phyloP scores from a whole-genome alignment of 2,797 vertebrate species.

The Myripristis murdjan region DNA sequence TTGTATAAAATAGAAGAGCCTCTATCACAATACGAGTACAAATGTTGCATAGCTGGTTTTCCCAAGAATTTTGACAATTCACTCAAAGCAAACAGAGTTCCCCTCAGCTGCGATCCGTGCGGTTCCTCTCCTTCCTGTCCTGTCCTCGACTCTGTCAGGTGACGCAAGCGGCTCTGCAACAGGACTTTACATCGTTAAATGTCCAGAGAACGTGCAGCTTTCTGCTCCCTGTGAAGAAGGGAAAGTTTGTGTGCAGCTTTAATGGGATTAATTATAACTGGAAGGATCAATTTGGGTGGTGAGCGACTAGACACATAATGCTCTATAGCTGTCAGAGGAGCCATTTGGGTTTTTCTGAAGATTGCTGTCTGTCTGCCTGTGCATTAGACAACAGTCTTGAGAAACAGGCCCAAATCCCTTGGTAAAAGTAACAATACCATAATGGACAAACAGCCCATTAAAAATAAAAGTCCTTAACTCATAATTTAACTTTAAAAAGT shows the following conservation, averaged over 20 bases:
- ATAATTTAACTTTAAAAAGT: too few relatives aligned
- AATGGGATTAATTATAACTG: background rate
- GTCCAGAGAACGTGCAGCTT: conserved; percentile 7
- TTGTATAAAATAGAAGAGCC: conserved; percentile 62
- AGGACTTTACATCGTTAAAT: conserved; percentile 11
- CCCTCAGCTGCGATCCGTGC: conserved; percentile 51
- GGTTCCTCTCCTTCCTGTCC: conserved; percentile 41
- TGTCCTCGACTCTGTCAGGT: background rate
- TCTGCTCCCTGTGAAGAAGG: background rate
- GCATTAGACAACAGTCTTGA: too few relatives aligned
- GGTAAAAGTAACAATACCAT: too few relatives aligned
- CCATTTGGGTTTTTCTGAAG: too few relatives aligned
- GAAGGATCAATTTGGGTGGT: background rate
- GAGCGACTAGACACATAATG: background rate
- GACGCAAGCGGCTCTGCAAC: background rate
- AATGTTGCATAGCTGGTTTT: conserved; percentile 47
- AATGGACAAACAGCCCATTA: too few relatives aligned
- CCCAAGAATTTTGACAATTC: conserved; percentile 61
- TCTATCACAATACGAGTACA: conserved; percentile 66
- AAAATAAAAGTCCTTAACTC: too few relatives aligned
- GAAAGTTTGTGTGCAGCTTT: background rate
- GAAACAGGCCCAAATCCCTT: too few relatives aligned
- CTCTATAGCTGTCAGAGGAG: background rate
- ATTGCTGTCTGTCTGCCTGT: too few relatives aligned
- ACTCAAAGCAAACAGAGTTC: conserved; percentile 68